These are phyloP conservation scores for Chelonus formosanus DNA, from an alignment of 2,888 invertebrate species.

Conservation along the genomic window DNA sequence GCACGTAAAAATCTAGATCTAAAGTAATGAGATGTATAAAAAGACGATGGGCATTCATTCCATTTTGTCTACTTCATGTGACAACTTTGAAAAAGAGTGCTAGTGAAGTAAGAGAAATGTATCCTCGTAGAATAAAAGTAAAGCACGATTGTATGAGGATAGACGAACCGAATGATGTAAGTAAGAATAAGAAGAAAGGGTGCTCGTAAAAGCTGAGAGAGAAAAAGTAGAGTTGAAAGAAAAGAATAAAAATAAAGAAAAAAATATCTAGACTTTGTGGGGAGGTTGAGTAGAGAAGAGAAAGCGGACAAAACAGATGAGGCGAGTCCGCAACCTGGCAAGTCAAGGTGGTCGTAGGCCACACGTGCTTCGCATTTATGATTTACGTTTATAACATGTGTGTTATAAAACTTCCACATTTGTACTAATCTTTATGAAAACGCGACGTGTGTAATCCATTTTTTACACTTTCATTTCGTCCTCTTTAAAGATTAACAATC, in stretches of 20 bases:
- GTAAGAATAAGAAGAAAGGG: conserved; percentile 8
- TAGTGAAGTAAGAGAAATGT: conserved; percentile 7
- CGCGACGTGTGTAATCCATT: neutral
- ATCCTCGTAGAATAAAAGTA: neutral
- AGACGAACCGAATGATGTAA: neutral
- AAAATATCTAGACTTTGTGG: conserved; percentile 17
- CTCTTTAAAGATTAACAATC: no score
- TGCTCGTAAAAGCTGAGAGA: conserved; percentile 19
- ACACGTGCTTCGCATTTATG: conserved; percentile 44
- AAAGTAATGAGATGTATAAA: neutral
- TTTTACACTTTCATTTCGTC: no score
- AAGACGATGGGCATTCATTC: conserved; percentile 1
- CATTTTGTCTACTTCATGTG: neutral
- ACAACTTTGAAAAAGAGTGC: conserved; percentile 4
- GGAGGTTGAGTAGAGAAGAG: conserved; percentile 9
- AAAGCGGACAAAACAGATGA: conserved; percentile 37
- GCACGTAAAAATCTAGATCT: no score
- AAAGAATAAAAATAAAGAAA: conserved; percentile 9
- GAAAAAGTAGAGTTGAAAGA: conserved; percentile 10
- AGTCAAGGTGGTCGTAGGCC: conserved; percentile 35
- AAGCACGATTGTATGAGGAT: conserved; percentile 4
- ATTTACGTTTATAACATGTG: conserved; percentile 39
- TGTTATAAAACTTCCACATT: conserved; percentile 21
- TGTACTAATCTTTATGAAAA: conserved; percentile 31
- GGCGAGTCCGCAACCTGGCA: conserved; percentile 30